phyloP scores from a whole-genome alignment of 2,888 invertebrate genomes.

The Sthenelais limicola region DNA sequence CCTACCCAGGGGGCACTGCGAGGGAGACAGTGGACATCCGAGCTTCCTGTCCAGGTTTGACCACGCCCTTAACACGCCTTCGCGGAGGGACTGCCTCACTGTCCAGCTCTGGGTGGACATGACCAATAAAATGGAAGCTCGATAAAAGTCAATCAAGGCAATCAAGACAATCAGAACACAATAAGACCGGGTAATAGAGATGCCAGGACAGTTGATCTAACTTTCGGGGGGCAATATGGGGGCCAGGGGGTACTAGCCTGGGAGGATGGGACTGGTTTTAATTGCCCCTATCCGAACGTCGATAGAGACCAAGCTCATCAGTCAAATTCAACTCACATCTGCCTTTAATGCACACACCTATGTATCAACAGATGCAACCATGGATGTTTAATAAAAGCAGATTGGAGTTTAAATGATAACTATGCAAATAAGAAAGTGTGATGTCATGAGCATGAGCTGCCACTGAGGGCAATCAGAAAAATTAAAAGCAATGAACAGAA shows the following conservation, averaged over 20 bases:
- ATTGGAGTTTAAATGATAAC: too few species aligned
- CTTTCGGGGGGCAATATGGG: conserved; percentile 1
- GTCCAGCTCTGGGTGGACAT: not conserved
- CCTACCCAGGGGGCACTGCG: too few species aligned
- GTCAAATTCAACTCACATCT: too few species aligned
- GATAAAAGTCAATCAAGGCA: not conserved
- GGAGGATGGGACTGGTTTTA: not conserved
- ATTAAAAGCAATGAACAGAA: too few species aligned
- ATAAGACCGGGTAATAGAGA: not conserved
- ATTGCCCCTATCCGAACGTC: not conserved
- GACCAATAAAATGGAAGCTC: not conserved
- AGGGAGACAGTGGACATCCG: not conserved
- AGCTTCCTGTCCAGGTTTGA: not conserved
- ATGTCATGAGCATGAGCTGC: too few species aligned
- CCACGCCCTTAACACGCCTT: not conserved
- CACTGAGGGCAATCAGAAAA: too few species aligned
- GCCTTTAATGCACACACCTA: too few species aligned
- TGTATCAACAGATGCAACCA: too few species aligned
- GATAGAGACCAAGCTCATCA: too few species aligned
- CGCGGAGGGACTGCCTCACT: not conserved
- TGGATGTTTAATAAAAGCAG: too few species aligned
- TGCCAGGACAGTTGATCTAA: not conserved
- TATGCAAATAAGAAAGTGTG: too few species aligned
- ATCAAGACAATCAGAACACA: not conserved
- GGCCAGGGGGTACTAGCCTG: not conserved